Evolutionary conservation across 2,888 invertebrate species (phyloP).

Genomic region (Mesoligia furuncula): DNA sequence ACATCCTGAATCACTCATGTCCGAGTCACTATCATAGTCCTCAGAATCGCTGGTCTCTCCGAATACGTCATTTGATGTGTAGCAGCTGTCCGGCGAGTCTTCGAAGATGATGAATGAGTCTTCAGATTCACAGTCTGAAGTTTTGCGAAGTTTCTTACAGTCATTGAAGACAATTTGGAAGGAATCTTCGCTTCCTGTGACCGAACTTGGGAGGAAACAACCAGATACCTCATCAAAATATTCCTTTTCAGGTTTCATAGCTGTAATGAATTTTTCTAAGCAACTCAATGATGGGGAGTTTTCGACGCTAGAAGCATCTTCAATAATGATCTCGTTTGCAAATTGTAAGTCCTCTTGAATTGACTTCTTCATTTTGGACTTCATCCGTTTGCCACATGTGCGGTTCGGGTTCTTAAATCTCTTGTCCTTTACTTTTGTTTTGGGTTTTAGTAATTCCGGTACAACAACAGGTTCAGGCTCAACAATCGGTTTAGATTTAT

Average conservation of each 20-base stretch:
- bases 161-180: slow-evolving; percentile 87
- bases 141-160: slow-evolving; percentile 69
- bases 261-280: slow-evolving; percentile 51
- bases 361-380: slow-evolving; percentile 69
- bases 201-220: slow-evolving; percentile 77
- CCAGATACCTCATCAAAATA: slow-evolving; percentile 85
- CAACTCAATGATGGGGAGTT: slow-evolving; percentile 68
- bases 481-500: slow-evolving; percentile 51
- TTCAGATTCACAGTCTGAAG: slow-evolving; percentile 90
- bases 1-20: slow-evolving; percentile 77
- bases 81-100: slow-evolving; percentile 83
- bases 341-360: slow-evolving; percentile 78
- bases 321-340: slow-evolving; percentile 75
- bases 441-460: slow-evolving; percentile 31
- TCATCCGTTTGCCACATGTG: slow-evolving; percentile 69
- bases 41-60: slow-evolving; percentile 70
- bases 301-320: slow-evolving; percentile 72
- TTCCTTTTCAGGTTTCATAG: slow-evolving; percentile 61
- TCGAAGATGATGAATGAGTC: slow-evolving; percentile 91
- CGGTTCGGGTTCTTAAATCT: slow-evolving; percentile 75
- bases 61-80: slow-evolving; percentile 84
- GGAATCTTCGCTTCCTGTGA: slow-evolving; percentile 81
- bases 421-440: slow-evolving; percentile 72
- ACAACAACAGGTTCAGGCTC: slow-evolving; percentile 50
- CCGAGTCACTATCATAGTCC: slow-evolving; percentile 68